These are phyloP conservation scores for Formica aserva DNA, from an alignment of 2,888 invertebrate species.

Conservation along the genomic window DNA sequence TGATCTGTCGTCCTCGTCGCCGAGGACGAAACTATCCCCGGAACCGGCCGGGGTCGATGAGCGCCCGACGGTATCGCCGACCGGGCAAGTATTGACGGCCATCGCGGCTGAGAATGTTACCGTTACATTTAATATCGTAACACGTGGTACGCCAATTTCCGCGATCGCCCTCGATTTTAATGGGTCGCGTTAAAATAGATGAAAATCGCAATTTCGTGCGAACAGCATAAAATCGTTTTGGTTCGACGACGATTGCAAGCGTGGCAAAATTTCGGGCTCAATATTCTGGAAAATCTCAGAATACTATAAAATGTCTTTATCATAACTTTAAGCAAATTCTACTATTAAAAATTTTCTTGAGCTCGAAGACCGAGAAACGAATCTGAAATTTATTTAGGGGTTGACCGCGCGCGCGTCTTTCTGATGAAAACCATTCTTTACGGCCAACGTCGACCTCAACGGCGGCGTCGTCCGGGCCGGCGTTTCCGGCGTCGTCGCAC, in stretches of 20 bases:
- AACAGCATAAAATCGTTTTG: not conserved
- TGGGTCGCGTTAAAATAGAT: constrained; percentile 26
- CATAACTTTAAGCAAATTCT: not conserved
- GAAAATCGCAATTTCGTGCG: not conserved
- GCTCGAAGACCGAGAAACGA: not conserved
- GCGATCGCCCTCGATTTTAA: constrained; percentile 28
- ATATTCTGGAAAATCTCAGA: not conserved
- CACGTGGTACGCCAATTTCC: constrained; percentile 53
- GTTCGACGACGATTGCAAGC: not conserved
- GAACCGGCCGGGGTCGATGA: constrained; percentile 45
- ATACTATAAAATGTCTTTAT: not conserved
- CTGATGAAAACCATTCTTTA: constrained; percentile 21
- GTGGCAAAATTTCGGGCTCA: constrained; percentile 12
- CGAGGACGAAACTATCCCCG: constrained; percentile 70
- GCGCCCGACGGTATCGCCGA: constrained; percentile 54
- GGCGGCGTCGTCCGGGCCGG: constrained; percentile 9
- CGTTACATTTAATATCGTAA: constrained; percentile 66
- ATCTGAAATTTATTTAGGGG: constrained; percentile 23
- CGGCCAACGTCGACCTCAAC: constrained; percentile 18
- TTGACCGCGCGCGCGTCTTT: not conserved
- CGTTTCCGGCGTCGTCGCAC: constrained; percentile 25
- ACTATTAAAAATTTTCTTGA: not conserved
- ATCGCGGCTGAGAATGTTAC: constrained; percentile 51
- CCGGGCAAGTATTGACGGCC: constrained; percentile 62
- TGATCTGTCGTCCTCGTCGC: constrained; percentile 71